phyloP scores from a whole-genome alignment of 2,888 invertebrate genomes.

The Pocota personata region DNA sequence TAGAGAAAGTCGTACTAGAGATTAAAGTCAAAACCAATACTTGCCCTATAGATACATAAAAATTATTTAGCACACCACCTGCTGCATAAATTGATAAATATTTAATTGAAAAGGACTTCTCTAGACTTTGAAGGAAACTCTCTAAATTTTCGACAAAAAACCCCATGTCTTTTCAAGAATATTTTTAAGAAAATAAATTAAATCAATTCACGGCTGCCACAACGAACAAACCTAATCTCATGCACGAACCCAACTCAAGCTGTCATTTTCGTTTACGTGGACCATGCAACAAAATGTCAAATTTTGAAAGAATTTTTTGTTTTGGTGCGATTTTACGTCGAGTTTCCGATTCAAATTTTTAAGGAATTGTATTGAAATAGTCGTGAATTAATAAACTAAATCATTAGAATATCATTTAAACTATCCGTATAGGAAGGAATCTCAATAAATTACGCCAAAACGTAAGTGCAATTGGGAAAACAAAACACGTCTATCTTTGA shows the following conservation, averaged over 20 bases:
- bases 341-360: background rate
- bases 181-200: too few species aligned
- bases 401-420: background rate
- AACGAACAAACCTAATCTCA: conserved; percentile 22
- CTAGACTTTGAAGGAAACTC: too few species aligned
- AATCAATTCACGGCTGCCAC: background rate
- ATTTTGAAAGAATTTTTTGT: conserved; percentile 26
- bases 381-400: background rate
- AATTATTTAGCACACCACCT: too few species aligned
- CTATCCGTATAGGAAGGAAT: background rate
- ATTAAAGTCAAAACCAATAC: too few species aligned
- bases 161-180: too few species aligned
- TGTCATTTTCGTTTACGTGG: conserved; percentile 74
- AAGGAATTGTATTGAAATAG: background rate
- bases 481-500: background rate
- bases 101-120: too few species aligned
- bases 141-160: too few species aligned
- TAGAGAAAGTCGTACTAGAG: too few species aligned
- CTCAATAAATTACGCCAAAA: background rate
- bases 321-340: conserved; percentile 15
- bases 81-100: too few species aligned
- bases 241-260: conserved; percentile 18
- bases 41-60: too few species aligned
- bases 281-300: conserved; percentile 32
- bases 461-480: background rate